Percentiles rank a stretch among this genome's conserved stretches.
These are phyloP conservation scores for Chroicocephalus ridibundus DNA, from an alignment of 2,113 vertebrate genomes.

Conservation along the genomic window DNA sequence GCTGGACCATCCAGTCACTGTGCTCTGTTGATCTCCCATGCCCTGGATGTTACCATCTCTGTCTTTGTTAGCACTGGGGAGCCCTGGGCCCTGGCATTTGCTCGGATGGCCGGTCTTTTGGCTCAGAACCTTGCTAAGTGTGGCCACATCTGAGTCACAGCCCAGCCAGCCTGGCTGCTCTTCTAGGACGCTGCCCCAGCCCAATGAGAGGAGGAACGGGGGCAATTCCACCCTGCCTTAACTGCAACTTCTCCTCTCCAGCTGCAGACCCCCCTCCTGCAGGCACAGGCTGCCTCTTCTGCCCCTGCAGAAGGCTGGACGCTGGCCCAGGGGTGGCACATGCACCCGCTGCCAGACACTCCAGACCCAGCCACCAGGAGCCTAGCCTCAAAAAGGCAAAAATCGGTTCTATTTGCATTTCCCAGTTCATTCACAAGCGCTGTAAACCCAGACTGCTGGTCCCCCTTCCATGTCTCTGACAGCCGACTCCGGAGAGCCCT, in stretches of 20 bases:
- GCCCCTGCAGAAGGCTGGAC: background rate
- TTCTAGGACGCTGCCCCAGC: background rate
- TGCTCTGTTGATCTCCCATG: background rate
- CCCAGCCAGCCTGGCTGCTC: background rate
- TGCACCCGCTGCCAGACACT: background rate
- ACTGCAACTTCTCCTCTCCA: background rate
- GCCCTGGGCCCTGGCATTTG: background rate
- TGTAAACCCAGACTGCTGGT: background rate
- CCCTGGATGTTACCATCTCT: background rate
- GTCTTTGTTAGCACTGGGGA: background rate
- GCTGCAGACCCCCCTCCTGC: background rate
- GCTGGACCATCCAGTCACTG: background rate
- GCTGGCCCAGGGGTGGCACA: background rate
- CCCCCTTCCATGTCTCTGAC: background rate
- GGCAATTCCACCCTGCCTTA: background rate
- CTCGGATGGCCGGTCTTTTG: fast-evolving
- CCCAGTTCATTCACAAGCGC: slow-evolving; percentile 54
- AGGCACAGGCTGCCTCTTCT: background rate
- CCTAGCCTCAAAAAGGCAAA: background rate
- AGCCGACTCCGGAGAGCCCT: background rate
- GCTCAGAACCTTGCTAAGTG: background rate
- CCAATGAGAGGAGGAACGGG: fast-evolving
- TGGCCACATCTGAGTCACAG: background rate
- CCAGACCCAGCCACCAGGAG: background rate
- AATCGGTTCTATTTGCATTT: slow-evolving; percentile 40